Evolutionary conservation across 2,888 invertebrate species (phyloP).

Genomic region (Sinhomidia bicolor): DNA sequence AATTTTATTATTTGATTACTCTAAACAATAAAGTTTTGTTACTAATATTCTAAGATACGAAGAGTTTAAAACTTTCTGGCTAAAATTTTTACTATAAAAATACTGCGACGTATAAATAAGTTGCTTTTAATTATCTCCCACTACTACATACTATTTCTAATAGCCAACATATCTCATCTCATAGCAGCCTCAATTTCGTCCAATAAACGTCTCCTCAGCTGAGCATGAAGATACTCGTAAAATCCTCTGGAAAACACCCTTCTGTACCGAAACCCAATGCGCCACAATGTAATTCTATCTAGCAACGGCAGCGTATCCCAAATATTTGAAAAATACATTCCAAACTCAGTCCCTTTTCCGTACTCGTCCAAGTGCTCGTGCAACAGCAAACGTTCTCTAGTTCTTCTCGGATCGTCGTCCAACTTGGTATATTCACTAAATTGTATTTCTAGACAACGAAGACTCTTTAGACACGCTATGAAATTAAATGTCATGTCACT

Average conservation of each 20-base stretch:
- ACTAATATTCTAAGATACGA: no score
- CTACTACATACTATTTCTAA: no score
- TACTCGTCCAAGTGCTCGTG: neutral
- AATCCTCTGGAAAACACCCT: neutral
- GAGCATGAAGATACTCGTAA: neutral
- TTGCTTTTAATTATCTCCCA: no score
- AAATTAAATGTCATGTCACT: conserved; percentile 7
- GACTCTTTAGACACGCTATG: neutral
- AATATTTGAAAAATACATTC: conserved; percentile 29
- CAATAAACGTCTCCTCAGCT: neutral
- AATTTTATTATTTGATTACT: no score
- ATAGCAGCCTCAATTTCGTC: no score
- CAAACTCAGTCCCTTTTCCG: conserved; percentile 2
- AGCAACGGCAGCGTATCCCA: neutral
- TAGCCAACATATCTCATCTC: no score
- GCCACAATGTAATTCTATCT: neutral
- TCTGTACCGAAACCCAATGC: neutral
- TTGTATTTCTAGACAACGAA: neutral
- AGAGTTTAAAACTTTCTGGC: no score
- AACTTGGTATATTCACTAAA: neutral
- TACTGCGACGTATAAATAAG: no score
- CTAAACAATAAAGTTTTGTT: no score
- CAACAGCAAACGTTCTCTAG: neutral
- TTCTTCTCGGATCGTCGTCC: conserved; percentile 3
- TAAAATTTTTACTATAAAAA: no score